Evolutionary conservation across 2,113 vertebrate genomes (phyloP).

Genomic region (Mesembrinibis cayennensis): DNA sequence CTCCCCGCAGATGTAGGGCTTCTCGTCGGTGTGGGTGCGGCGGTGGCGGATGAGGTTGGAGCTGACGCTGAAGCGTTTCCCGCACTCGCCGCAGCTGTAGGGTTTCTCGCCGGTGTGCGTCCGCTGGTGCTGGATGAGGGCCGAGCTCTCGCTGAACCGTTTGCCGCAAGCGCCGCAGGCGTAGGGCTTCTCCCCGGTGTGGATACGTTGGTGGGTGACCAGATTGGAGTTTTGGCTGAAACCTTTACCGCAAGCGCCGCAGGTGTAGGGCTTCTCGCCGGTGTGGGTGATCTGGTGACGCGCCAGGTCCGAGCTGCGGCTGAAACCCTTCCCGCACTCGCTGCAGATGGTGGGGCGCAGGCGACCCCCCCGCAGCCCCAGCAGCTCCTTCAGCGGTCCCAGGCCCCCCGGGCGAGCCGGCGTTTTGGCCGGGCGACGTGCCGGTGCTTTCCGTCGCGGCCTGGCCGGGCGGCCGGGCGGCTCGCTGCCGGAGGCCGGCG

Average conservation of each 20-base stretch:
- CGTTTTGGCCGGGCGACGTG: neutral
- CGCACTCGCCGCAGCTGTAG: slow-evolving; percentile 81
- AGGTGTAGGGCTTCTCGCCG: slow-evolving; percentile 63
- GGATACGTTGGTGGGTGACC: slow-evolving; percentile 71
- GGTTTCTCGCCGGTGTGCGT: slow-evolving; percentile 78
- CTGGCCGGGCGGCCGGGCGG: accelerated
- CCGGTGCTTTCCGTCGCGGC: neutral
- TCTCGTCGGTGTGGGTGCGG: slow-evolving; percentile 67
- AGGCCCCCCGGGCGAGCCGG: neutral
- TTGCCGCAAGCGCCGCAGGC: slow-evolving; percentile 71
- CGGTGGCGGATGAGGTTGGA: slow-evolving; percentile 86
- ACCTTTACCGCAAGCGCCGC: slow-evolving; percentile 81
- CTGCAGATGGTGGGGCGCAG: slow-evolving; percentile 60
- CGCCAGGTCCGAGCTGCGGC: slow-evolving; percentile 64
- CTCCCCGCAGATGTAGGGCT: slow-evolving; percentile 50
- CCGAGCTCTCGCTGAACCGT: slow-evolving; percentile 68
- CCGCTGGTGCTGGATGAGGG: slow-evolving; percentile 60
- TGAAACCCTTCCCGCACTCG: slow-evolving; percentile 69
- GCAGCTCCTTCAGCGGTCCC: slow-evolving; percentile 48
- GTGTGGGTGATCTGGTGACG: slow-evolving; percentile 65
- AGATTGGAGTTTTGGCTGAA: slow-evolving; percentile 72
- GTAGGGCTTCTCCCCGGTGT: slow-evolving; percentile 80
- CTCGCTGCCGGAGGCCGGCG: neutral
- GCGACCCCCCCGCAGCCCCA: slow-evolving; percentile 28
- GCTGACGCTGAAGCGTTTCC: slow-evolving; percentile 85